Evolutionary conservation across 2,113 vertebrate species (phyloP).

Genomic region (Corythornis madagascariensis): DNA sequence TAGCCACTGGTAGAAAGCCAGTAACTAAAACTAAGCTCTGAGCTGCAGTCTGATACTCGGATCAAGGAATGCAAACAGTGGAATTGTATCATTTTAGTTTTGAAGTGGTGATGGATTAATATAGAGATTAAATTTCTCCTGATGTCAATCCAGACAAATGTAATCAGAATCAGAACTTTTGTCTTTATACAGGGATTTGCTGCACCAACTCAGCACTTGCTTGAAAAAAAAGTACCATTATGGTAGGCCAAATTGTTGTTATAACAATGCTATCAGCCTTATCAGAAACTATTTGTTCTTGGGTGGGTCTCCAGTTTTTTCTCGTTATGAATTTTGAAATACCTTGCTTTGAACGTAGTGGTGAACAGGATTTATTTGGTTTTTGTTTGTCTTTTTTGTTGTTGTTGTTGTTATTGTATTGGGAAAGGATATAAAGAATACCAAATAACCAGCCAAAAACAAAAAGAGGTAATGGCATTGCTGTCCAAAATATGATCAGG

Average conservation of each 20-base stretch:
- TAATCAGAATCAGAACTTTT: background rate
- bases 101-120: background rate
- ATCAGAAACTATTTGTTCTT: background rate
- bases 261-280: background rate
- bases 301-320: background rate
- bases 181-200: background rate
- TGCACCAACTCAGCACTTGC: background rate
- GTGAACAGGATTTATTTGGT: background rate
- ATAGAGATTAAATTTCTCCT: background rate
- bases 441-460: background rate
- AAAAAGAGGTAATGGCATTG: background rate
- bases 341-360: fast-evolving
- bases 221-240: background rate
- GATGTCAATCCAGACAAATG: background rate
- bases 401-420: background rate
- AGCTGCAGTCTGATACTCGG: background rate
- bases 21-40: background rate
- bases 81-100: background rate
- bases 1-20: background rate
- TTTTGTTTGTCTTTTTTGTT: background rate
- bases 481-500: background rate
- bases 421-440: background rate
- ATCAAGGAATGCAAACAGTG: background rate
- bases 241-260: background rate
- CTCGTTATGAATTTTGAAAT: background rate